A percentile compares a stretch with the other conserved stretches of the same genome.
Evolutionary conservation across 2,113 vertebrate species (phyloP).

Genomic region (Rhinopithecus roxellana): DNA sequence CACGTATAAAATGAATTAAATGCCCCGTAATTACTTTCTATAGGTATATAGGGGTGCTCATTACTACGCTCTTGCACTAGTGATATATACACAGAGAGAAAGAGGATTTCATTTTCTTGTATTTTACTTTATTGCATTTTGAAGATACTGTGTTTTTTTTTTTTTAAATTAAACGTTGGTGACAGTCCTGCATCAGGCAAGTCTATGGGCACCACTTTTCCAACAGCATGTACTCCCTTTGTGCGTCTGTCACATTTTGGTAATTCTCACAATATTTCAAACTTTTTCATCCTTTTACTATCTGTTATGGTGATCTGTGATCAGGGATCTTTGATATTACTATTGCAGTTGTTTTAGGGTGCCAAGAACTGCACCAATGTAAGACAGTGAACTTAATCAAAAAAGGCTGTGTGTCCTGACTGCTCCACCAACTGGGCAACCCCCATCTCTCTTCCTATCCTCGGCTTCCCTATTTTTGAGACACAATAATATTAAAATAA

Average conservation of each 20-base stretch:
- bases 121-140: background rate
- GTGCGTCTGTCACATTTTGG: background rate
- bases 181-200: background rate
- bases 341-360: background rate
- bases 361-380: background rate
- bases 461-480: background rate
- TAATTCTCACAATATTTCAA: background rate
- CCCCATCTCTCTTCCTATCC: background rate
- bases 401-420: background rate
- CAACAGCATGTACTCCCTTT: background rate
- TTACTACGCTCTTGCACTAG: background rate
- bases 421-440: background rate
- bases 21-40: background rate
- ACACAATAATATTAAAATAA: background rate
- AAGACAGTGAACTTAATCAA: background rate
- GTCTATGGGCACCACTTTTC: background rate
- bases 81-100: background rate
- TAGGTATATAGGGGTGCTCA: background rate
- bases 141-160: background rate
- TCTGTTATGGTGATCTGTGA: background rate
- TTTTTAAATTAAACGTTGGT: background rate
- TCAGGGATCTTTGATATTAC: background rate
- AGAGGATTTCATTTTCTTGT: background rate
- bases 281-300: background rate
- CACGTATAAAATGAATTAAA: background rate